A percentile compares a stretch with the other conserved stretches of the same genome.
Evolutionary conservation across 1,140 invertebrate genomes (phyloP).

Genomic region (Temnothorax nylanderi): DNA sequence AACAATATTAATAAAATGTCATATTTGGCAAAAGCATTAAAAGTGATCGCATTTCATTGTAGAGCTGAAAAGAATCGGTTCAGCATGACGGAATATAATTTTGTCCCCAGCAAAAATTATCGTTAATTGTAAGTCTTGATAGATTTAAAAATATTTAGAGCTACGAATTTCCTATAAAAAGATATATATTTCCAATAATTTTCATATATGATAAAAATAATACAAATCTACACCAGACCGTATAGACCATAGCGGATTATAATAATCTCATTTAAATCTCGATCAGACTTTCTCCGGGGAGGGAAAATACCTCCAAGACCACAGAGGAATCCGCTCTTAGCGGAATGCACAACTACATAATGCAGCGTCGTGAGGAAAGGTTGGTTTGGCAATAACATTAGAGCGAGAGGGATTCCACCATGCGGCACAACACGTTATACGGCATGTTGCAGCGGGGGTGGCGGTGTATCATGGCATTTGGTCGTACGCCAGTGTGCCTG

Average conservation of each 20-base stretch:
- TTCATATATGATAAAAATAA: background rate
- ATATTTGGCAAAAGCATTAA: background rate
- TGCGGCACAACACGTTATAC: slow-evolving; percentile 62
- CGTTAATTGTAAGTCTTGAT: background rate
- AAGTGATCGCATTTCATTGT: background rate
- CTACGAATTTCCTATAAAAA: background rate
- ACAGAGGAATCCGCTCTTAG: slow-evolving; percentile 12
- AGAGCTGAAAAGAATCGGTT: background rate
- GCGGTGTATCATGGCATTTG: slow-evolving; percentile 74
- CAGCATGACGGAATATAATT: background rate
- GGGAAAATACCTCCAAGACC: slow-evolving; percentile 8
- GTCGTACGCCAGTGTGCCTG: slow-evolving; percentile 77
- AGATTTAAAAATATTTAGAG: background rate
- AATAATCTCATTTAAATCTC: slow-evolving; percentile 40
- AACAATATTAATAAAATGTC: slow-evolving; percentile 20
- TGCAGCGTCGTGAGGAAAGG: slow-evolving; percentile 18
- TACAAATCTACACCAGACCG: background rate
- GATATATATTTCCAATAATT: background rate
- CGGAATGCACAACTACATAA: slow-evolving; percentile 63
- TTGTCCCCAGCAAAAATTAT: background rate
- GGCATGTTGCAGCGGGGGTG: slow-evolving; percentile 61
- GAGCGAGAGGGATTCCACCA: slow-evolving; percentile 60
- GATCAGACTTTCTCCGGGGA: background rate
- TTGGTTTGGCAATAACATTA: slow-evolving; percentile 69
- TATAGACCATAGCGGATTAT: background rate